Evolutionary conservation across 2,888 invertebrate genomes (phyloP).

Genomic region (Dasypogon diadema): DNA sequence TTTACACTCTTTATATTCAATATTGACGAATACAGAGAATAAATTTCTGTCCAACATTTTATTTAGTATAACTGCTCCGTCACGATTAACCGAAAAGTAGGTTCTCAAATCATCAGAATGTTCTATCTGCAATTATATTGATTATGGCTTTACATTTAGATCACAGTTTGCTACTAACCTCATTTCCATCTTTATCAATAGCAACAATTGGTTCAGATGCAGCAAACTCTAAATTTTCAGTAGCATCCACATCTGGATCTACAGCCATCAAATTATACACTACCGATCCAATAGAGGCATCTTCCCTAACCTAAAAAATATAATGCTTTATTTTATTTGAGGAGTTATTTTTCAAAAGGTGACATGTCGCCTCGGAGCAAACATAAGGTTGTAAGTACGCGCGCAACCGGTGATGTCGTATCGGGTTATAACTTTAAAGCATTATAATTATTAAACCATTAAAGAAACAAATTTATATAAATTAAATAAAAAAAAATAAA

Average conservation of each 20-base stretch:
- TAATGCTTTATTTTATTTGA: neutral
- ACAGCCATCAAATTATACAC: slow-evolving; percentile 80
- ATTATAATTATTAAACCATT: too few species aligned
- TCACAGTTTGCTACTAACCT: slow-evolving; percentile 72
- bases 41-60: slow-evolving; percentile 65
- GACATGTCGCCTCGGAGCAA: too few species aligned
- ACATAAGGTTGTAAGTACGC: too few species aligned
- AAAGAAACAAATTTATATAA: too few species aligned
- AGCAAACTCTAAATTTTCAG: slow-evolving; percentile 75
- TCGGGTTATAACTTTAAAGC: too few species aligned
- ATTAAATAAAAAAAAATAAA: too few species aligned
- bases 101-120: slow-evolving; percentile 71
- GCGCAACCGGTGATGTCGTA: too few species aligned
- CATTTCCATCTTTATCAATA: slow-evolving; percentile 85
- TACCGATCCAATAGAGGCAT: slow-evolving; percentile 78
- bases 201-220: slow-evolving; percentile 81
- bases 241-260: slow-evolving; percentile 82
- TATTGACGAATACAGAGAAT: slow-evolving; percentile 62
- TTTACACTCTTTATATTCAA: neutral
- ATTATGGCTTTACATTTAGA: too few species aligned
- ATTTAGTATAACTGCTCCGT: slow-evolving; percentile 70
- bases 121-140: slow-evolving; percentile 57
- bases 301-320: slow-evolving; percentile 76
- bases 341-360: too few species aligned
- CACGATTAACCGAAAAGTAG: slow-evolving; percentile 75